Evolutionary conservation across 23 tunicate genomes (phyloP).

Genomic region (Halocynthia roretzi): DNA sequence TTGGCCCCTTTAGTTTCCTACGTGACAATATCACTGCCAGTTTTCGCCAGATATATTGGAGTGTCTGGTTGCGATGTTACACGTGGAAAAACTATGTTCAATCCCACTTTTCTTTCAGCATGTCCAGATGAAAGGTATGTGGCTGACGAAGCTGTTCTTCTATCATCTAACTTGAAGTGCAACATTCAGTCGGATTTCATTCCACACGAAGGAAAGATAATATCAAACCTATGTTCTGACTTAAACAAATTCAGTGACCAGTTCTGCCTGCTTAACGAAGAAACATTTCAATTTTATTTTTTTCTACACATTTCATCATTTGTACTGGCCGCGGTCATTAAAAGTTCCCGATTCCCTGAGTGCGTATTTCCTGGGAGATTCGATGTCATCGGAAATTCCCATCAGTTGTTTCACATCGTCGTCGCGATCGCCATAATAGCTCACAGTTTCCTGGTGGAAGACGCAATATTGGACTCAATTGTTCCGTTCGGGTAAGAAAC

Average conservation of each 20-base stretch:
- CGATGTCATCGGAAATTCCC: slow-evolving; percentile 24
- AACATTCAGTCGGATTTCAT: no score
- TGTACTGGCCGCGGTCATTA: slow-evolving; percentile 2
- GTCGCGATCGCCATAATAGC: slow-evolving; percentile 15
- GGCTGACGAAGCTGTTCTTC: no score
- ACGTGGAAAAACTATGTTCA: no score
- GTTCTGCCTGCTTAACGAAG: not conserved
- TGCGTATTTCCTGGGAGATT: slow-evolving; percentile 3
- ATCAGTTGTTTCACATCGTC: slow-evolving; percentile 13
- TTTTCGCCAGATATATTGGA: not conserved
- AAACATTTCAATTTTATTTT: slow-evolving; percentile 5
- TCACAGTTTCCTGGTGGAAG: slow-evolving; percentile 19
- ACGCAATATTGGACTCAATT: slow-evolving; percentile 16
- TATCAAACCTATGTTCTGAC: not conserved
- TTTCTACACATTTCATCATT: not conserved
- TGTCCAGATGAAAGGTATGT: no score
- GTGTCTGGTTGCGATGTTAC: not conserved
- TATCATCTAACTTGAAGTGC: no score
- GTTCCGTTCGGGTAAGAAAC: slow-evolving; percentile 1
- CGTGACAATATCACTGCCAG: not conserved
- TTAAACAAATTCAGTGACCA: not conserved
- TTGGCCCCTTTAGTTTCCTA: not conserved
- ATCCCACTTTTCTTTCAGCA: no score
- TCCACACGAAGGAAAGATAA: no score
- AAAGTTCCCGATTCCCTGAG: slow-evolving; percentile 17